Percentiles rank a stretch among this genome's conserved stretches.
Evolutionary conservation across 2,888 invertebrate genomes (phyloP).

Genomic region (Hecatera dysodea): DNA sequence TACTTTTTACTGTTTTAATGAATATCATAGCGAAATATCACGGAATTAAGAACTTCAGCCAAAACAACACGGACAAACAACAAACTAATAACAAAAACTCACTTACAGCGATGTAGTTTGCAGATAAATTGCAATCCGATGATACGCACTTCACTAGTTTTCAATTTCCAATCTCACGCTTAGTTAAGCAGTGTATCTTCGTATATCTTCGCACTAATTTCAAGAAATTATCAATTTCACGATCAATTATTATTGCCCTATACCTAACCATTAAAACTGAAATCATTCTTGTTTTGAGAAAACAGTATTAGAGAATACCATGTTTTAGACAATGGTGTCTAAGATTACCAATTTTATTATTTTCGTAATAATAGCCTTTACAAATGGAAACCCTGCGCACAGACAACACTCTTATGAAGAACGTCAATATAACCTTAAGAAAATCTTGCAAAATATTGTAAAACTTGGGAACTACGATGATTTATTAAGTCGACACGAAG

Average conservation of each 20-base stretch:
- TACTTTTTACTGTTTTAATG: no score
- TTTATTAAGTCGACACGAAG: constrained; percentile 26
- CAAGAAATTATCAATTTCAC: not conserved
- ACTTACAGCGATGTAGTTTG: not conserved
- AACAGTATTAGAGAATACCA: constrained; percentile 9
- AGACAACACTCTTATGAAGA: constrained; percentile 4
- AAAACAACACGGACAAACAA: no score
- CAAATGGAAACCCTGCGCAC: constrained; percentile 19
- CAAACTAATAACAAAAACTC: not conserved
- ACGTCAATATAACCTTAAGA: constrained; percentile 22
- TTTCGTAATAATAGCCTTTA: constrained; percentile 30
- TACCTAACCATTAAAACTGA: constrained; percentile 26
- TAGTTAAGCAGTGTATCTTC: no score
- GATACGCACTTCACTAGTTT: not conserved
- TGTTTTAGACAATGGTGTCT: constrained; percentile 32
- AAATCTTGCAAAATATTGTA: constrained; percentile 13
- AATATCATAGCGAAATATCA: no score
- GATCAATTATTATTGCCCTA: constrained; percentile 45
- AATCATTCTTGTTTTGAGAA: constrained; percentile 22
- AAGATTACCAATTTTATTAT: constrained; percentile 34
- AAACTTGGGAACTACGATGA: constrained; percentile 33
- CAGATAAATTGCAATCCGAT: not conserved
- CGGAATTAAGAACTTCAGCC: no score
- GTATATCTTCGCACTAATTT: constrained; percentile 38
- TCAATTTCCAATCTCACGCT: no score